Evolutionary conservation across 2,113 vertebrate species (phyloP), one percentile per base, ranked within the genome.

Genomic region (Syngnathus typhle): DNA sequence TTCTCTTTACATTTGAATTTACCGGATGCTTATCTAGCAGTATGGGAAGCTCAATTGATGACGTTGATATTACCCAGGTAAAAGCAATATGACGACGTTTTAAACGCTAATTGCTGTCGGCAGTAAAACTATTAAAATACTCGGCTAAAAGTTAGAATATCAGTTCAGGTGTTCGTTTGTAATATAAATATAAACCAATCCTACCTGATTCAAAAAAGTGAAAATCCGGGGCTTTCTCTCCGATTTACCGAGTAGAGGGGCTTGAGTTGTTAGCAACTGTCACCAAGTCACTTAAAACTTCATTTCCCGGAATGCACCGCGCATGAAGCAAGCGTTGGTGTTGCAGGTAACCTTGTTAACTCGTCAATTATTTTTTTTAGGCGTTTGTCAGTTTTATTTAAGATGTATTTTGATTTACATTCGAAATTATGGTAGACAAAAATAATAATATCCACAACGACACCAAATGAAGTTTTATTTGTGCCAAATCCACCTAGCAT

Each of bases 201-300:
- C 81, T 60, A 82, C 76, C 73, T 21, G 55, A 47, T 13, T 38
- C 3, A 1, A 49, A 67, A 58, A 55, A 1, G 18, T 21, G 47
- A 46, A n/a, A 39, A 27, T 3, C 2, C 44, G 27, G 46, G 15
- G 23, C 10, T 19, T 47, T 27, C 27, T 65, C 44, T 38, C 37
- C 6, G 39, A 27, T 1, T 46, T 62, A 6, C 15, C 55, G 7
- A 19, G 43, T 43, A n/a, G 32, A 9, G 18, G 16, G 16, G 12
- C 16, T 36, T 62, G 18, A 41, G 91, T 91, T 91, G 84, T 81
- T 90, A 89, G 89, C 87, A 93, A 93, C 93, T 51, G 91, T 93
- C 80, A 80, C 89, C 79, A 79, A 38, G 86, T 1, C 6, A 0
- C 0, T 0, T 18, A 9, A 13, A 4, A 18, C 12, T 32, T 6